Base-by-base conservation (phyloP, 1,140 invertebrate species). In the Penaeus indicus region DNA sequence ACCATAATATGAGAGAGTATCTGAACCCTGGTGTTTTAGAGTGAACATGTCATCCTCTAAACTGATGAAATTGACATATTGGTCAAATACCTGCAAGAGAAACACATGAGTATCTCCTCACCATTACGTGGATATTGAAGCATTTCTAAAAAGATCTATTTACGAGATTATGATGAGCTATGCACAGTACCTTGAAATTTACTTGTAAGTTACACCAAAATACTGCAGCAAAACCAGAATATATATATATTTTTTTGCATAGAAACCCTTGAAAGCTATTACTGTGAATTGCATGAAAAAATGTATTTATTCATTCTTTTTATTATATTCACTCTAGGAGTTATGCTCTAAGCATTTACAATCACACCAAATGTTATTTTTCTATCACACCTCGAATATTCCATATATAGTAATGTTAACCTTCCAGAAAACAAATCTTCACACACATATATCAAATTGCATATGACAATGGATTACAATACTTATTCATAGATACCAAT, bases 31-130 rank as follows among this genome's bases (percentile, higher is more conserved):
- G 93, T 99, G 97, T 92, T 96, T 96, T 85, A 99, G 94, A 89
- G 98, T 95, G 93, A 99, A 99, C 93, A 99, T 95, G 93, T 99
- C 98, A 93, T 99, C 98, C 94, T 99, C 99, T 84, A 99, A 93
- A 60, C 97, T 97, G 91, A 99, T 99, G 92, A 99, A 99, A 94
- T 99, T 99, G 61, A 99, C 94, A 95, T 99, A 99, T 93, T 99
- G 99, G 93, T 99, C 98, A 93, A 95, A 98, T 63, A 99, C 94
- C 95, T 96, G 86, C 19, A 80, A 67, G 63, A 92, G 93, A 77
- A 90, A 90, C 10, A 16, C 2, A 54, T 16, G 16, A 16, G 1
- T 16, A 54, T 54, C 10, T 54, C 54, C 16, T 1, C 54, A 54
- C 16, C 54, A 54, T 16, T 13, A 54, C 0, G 1, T 13, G 54